Conservation (phyloP, 2,888 invertebrate genomes). For the Phyto melanocephala region DNA sequence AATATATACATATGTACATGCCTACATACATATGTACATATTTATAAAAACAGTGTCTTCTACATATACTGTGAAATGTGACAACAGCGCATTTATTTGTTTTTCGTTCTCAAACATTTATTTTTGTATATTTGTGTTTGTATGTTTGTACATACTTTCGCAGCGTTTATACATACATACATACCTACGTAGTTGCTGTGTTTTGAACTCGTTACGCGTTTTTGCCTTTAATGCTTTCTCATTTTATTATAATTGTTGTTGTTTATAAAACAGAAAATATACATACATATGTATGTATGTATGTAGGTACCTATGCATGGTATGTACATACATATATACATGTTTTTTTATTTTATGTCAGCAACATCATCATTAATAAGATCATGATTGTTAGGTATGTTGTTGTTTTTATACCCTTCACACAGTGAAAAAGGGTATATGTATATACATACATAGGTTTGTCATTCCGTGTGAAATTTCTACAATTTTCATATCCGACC, state of each 20-base stretch:
- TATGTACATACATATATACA: not conserved
- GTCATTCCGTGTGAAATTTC: too few species aligned
- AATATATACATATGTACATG: too few species aligned
- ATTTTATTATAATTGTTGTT: constrained; percentile 12
- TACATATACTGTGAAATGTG: constrained; percentile 45
- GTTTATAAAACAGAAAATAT: not conserved
- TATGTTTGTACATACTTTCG: constrained; percentile 39
- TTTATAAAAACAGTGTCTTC: constrained; percentile 54
- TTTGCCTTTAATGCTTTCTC: constrained; percentile 58
- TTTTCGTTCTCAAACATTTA: not conserved
- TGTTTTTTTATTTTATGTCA: not conserved
- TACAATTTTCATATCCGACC: too few species aligned
- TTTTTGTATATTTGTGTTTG: not conserved
- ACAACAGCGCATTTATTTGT: constrained; percentile 39
- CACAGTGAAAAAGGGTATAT: too few species aligned
- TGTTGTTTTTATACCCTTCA: not conserved
- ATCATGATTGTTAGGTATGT: constrained; percentile 4
- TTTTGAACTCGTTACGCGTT: constrained; percentile 63
- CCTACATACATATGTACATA: too few species aligned
- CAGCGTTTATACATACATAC: not conserved
- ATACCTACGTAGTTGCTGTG: constrained; percentile 27
- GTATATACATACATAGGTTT: too few species aligned
- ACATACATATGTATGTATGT: too few species aligned
- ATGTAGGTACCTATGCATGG: not conserved
- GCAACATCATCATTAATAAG: constrained; percentile 43